Evolutionary conservation across 1,140 invertebrate genomes (phyloP).

Genomic region (Drosophila suzukii): DNA sequence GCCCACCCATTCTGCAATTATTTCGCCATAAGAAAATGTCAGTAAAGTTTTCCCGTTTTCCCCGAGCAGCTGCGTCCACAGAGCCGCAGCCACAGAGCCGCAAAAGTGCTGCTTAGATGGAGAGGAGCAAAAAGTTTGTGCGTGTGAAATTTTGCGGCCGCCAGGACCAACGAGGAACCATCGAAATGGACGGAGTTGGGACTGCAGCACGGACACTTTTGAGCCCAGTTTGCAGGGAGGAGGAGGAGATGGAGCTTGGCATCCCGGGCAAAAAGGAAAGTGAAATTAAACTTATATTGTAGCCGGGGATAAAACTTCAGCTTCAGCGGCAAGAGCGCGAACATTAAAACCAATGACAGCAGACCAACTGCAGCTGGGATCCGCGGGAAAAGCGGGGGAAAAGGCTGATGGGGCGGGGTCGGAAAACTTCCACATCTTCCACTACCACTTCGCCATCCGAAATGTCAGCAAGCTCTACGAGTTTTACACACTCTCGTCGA

Average conservation of each 20-base stretch:
- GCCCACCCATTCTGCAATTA: slow-evolving; percentile 52
- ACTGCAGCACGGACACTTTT: slow-evolving; percentile 66
- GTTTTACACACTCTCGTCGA: slow-evolving; percentile 79
- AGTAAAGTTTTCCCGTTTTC: slow-evolving; percentile 60
- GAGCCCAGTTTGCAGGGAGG: slow-evolving; percentile 48
- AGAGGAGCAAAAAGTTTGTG: slow-evolving; percentile 69
- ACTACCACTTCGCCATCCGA: slow-evolving; percentile 20
- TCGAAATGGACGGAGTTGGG: slow-evolving; percentile 49
- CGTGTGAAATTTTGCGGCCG: slow-evolving; percentile 77
- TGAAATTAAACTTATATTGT: slow-evolving; percentile 83
- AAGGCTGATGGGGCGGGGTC: slow-evolving; percentile 4
- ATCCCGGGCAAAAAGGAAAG: slow-evolving; percentile 36
- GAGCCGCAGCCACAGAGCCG: slow-evolving; percentile 34
- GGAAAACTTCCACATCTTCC: slow-evolving; percentile 12
- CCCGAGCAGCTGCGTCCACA: slow-evolving; percentile 59
- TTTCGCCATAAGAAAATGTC: slow-evolving; percentile 78
- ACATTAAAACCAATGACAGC: slow-evolving; percentile 75
- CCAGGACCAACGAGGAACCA: slow-evolving; percentile 54
- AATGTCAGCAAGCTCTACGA: slow-evolving; percentile 70
- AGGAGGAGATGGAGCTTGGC: not conserved
- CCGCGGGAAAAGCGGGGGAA: not conserved
- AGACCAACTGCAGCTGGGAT: slow-evolving; percentile 65
- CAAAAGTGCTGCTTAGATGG: slow-evolving; percentile 53
- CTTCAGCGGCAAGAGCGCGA: slow-evolving; percentile 44
- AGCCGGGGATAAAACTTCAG: slow-evolving; percentile 74